Percentiles rank a stretch among this genome's conserved stretches.
Evolutionary conservation across 2,797 vertebrate genomes (phyloP).

Genomic region (Cirrhinus molitorella): DNA sequence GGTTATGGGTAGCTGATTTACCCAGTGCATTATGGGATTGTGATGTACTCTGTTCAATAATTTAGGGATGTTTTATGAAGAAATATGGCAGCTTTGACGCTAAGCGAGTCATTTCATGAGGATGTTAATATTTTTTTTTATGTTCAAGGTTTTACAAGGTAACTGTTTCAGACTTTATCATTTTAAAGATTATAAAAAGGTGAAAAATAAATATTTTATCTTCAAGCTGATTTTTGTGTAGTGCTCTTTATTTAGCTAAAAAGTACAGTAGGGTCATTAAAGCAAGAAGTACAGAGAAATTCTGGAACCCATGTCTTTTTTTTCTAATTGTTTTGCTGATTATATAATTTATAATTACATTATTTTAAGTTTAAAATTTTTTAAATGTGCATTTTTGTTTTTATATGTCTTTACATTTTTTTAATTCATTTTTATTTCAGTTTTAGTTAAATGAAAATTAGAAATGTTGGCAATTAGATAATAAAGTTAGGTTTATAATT

Average conservation of each 20-base stretch:
- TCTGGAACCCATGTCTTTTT: background rate
- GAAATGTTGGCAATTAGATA: background rate
- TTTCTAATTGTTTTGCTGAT: background rate
- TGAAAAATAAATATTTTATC: conserved; percentile 37
- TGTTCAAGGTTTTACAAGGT: conserved; percentile 9
- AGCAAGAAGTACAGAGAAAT: background rate
- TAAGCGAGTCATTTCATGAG: background rate
- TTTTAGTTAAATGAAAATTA: no score
- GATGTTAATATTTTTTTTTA: conserved; percentile 5
- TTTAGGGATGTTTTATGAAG: background rate
- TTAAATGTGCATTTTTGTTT: background rate
- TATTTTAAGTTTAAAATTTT: background rate
- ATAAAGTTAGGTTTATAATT: no score
- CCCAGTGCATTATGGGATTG: background rate
- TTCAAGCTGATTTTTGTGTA: background rate
- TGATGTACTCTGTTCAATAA: background rate
- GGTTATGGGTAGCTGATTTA: background rate
- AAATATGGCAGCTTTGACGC: conserved; percentile 20
- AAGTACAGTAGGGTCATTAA: background rate
- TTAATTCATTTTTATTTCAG: background rate
- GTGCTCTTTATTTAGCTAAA: background rate
- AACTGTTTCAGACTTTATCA: background rate
- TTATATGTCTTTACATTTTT: background rate
- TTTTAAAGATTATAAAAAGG: conserved; percentile 2
- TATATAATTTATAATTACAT: background rate